Percentiles rank a stretch among this genome's conserved stretches.
Evolutionary conservation across 2,888 invertebrate genomes (phyloP).

Genomic region (Tridacna gigas): DNA sequence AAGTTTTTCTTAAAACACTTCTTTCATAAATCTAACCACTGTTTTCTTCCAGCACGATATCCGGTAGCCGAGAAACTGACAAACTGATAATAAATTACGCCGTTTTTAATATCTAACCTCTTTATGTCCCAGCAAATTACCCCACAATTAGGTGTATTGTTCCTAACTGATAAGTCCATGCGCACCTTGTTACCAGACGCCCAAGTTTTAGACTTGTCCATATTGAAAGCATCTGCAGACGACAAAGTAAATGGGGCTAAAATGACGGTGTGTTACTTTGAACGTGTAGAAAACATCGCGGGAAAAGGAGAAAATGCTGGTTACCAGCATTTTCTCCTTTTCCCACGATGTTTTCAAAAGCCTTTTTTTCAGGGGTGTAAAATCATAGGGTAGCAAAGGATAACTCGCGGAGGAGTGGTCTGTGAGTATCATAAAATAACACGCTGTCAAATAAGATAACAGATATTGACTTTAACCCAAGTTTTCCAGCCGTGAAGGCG

Average conservation of each 20-base stretch:
- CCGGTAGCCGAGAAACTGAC: background rate
- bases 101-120: constrained; percentile 2
- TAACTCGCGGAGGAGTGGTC: background rate
- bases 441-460: background rate
- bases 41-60: background rate
- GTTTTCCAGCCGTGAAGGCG: background rate
- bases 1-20: too few species aligned
- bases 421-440: background rate
- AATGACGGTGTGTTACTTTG: too few species aligned
- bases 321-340: too few species aligned
- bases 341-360: too few species aligned
- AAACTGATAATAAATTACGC: constrained; percentile 17
- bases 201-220: too few species aligned
- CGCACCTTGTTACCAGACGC: background rate
- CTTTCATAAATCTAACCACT: too few species aligned
- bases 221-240: too few species aligned
- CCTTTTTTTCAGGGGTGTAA: too few species aligned
- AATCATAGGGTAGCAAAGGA: too few species aligned
- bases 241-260: too few species aligned
- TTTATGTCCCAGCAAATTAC: constrained; percentile 13
- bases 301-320: too few species aligned
- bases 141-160: constrained; percentile 25
- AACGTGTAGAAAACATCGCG: too few species aligned
- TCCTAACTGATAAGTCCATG: constrained; percentile 32
- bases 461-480: background rate